Evolutionary conservation across 2,888 invertebrate species (phyloP), one percentile per base, ranked within the genome.

Genomic region (Zelleria hepariella): DNA sequence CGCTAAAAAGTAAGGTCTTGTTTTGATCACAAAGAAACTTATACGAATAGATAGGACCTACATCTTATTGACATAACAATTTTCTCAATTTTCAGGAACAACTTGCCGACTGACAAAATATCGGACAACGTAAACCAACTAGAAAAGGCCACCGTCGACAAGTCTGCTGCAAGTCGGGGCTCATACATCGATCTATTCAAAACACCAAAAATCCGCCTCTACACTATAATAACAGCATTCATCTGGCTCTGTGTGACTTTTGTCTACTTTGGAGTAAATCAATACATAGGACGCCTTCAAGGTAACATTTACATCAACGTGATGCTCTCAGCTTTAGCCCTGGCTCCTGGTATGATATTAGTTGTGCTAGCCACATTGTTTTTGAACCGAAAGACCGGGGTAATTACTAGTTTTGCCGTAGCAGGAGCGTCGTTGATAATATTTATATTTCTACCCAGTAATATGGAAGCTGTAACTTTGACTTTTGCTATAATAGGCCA

Each of bases 231-330:
- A 57, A 91, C 93, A 68, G 89, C 90, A 63, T 91, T 91, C 67
- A 91, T 91, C 67, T 94, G 94, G 94, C 76, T 92, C 8, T 92
- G 93, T 0, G 92, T 93, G 55, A 93, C 94, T 42, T 91, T 97
- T 64, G 87, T 86, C 65, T 88, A 86, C 77, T 98, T 95, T 71
- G 96, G 96, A 0, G 92, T 96, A 26, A 51, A 27, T 21, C 58
- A 58, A 21, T 58, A 58, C 27, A 25, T 58, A 15, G 58, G 58
- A 4, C 7, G 24, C n/a, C 51, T 58, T 5, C 42, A 59, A 53
- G 62, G 61, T 57, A 59, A 60, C 60, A 57, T 70, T 57, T 97
- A 96, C 73, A 61, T 94, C 1, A 97, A 96, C 73, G 95, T 96
- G 25, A 93, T 95, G 6, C 83, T 95, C 1, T 94, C 95, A 48